phyloP scores from a whole-genome alignment of 2,888 invertebrate genomes.

The Portevinia maculata region DNA sequence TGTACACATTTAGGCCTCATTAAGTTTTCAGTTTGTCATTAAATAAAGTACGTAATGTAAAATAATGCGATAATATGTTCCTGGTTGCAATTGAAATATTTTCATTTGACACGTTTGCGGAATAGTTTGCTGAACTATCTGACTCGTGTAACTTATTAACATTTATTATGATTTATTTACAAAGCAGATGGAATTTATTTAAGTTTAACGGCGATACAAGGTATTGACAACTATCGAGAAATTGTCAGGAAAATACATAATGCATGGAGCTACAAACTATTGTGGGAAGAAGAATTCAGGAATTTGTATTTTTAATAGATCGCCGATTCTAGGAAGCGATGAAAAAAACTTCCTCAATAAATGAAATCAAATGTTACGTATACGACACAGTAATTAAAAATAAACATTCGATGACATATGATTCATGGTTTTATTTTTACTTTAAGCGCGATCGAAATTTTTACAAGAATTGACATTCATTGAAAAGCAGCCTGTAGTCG shows the following conservation, averaged over 20 bases:
- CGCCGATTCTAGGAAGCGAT: constrained; percentile 10
- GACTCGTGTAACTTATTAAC: constrained; percentile 7
- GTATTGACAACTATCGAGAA: background rate
- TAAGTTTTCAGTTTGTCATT: background rate
- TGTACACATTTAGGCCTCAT: background rate
- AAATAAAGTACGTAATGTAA: background rate
- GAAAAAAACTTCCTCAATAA: too few species aligned
- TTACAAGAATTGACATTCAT: too few species aligned
- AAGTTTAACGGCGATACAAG: background rate
- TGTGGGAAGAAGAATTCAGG: constrained; percentile 1
- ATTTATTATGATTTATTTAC: constrained; percentile 9
- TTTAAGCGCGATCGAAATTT: too few species aligned
- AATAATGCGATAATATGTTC: background rate
- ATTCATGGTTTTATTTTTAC: too few species aligned
- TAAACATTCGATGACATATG: background rate
- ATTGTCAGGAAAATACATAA: background rate
- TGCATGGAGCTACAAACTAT: background rate
- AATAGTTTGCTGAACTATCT: constrained; percentile 5
- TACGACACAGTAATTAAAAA: background rate
- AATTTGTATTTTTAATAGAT: background rate
- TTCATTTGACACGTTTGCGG: background rate
- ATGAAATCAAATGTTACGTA: constrained; percentile 9
- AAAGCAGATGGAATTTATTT: background rate
- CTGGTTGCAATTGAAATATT: constrained; percentile 3
- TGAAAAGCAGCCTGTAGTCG: too few species aligned